A percentile compares a stretch with the other conserved stretches of the same genome.
Conservation (phyloP, 2,888 invertebrate genomes). For the Drosophila paucipuncta region DNA sequence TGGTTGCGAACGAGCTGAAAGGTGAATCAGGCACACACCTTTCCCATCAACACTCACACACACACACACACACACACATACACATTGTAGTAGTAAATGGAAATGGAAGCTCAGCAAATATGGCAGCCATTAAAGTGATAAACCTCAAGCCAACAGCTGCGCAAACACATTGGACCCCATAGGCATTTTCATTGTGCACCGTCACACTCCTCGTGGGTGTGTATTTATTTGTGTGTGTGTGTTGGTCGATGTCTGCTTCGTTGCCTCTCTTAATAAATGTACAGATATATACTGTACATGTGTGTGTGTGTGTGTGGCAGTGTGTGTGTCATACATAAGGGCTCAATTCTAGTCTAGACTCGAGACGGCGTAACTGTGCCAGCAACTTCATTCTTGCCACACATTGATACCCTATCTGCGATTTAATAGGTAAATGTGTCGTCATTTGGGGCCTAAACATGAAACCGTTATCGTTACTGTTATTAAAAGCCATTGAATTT, state of each 20-base stretch:
- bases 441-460: conserved; percentile 15
- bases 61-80: neutral
- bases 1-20: conserved; percentile 31
- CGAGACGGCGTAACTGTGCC: conserved; percentile 43
- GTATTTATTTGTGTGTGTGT: conserved; percentile 4
- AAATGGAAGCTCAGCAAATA: conserved; percentile 62
- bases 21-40: conserved; percentile 27
- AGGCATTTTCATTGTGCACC: conserved; percentile 44
- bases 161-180: conserved; percentile 46
- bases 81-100: conserved; percentile 24
- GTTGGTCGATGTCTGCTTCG: conserved; percentile 4
- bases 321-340: conserved; percentile 42
- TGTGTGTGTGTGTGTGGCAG: conserved; percentile 1
- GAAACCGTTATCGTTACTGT: conserved; percentile 33
- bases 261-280: conserved; percentile 12
- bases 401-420: conserved; percentile 27
- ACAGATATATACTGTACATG: neutral
- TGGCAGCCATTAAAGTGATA: conserved; percentile 79
- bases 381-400: conserved; percentile 29
- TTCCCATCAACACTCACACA: neutral
- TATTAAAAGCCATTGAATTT: conserved; percentile 37
- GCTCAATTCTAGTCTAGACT: conserved; percentile 71
- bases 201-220: neutral
- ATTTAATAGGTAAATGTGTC: conserved; percentile 6
- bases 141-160: conserved; percentile 58